Conservation (phyloP, 2,113 vertebrate species). For the Percina caprodes region DNA sequence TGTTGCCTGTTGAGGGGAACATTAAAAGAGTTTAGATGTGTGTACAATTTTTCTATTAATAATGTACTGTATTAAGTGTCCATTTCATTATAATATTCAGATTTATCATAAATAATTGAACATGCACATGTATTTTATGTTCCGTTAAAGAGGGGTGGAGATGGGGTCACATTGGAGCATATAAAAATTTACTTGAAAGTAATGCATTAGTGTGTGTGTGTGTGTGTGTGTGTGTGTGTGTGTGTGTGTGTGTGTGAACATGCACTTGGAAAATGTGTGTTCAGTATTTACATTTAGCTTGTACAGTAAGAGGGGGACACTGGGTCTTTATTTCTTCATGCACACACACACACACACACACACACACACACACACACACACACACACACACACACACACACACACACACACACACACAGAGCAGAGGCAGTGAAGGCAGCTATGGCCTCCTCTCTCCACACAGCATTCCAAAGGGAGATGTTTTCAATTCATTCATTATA, state of each 20-base stretch:
- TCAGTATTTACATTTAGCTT: slow-evolving; percentile 74
- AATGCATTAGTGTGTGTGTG: too few species aligned
- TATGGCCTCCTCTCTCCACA: slow-evolving; percentile 88
- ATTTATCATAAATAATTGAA: too few species aligned
- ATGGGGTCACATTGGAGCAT: too few species aligned
- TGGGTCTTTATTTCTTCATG: slow-evolving; percentile 93
- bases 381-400: slow-evolving; percentile 81
- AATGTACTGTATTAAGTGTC: too few species aligned
- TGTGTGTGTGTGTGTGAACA: not conserved
- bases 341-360: slow-evolving; percentile 71
- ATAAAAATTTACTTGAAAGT: too few species aligned
- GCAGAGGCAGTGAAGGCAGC: slow-evolving; percentile 77
- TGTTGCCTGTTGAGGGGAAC: too few species aligned
- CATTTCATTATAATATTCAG: too few species aligned
- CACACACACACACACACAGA: slow-evolving; percentile 79
- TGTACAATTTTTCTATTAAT: too few species aligned
- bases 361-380: slow-evolving; percentile 81
- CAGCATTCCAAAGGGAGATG: slow-evolving; percentile 98
- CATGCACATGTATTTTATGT: too few species aligned
- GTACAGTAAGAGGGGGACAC: slow-evolving; percentile 78
- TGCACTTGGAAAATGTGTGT: slow-evolving; percentile 15
- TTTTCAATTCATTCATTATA: slow-evolving; percentile 99
- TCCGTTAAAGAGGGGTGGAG: too few species aligned
- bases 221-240: not conserved
- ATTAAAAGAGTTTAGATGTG: too few species aligned